Percentiles rank a stretch among this genome's conserved stretches.
Conservation (phyloP, 2,113 vertebrate species). For the Hippopotamus amphibius region DNA sequence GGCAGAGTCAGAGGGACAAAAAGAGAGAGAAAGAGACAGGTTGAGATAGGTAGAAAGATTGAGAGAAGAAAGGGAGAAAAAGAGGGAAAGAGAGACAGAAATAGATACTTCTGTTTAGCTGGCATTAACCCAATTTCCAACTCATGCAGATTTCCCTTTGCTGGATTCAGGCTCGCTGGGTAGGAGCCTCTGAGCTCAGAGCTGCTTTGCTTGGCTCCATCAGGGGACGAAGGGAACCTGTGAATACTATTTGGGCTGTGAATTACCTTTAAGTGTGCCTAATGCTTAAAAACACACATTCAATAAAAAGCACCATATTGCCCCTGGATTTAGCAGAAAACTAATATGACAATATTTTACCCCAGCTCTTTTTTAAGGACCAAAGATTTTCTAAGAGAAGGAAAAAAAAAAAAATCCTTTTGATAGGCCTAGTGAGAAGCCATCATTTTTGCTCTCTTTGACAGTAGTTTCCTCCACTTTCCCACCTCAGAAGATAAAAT, state of each 20-base stretch:
- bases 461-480: neutral
- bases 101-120: neutral
- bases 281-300: neutral
- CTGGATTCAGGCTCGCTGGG: neutral
- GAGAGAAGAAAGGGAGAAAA: neutral
- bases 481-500: neutral
- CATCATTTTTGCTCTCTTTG: neutral
- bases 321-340: slow-evolving; percentile 40
- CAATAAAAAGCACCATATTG: slow-evolving; percentile 12
- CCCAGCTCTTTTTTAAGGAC: neutral
- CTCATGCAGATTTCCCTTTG: neutral
- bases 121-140: neutral
- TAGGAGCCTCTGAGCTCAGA: neutral
- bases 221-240: neutral
- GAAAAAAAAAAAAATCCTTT: neutral
- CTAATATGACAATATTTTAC: neutral
- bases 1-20: no score
- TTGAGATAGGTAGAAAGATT: neutral
- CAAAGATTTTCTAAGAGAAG: neutral
- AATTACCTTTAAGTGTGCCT: slow-evolving; percentile 10
- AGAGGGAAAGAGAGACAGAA: neutral
- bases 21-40: neutral
- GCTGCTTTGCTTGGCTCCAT: neutral
- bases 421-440: neutral
- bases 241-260: neutral